Evolutionary conservation across 2,888 invertebrate genomes (phyloP).

Genomic region (Chironomus riparius): DNA sequence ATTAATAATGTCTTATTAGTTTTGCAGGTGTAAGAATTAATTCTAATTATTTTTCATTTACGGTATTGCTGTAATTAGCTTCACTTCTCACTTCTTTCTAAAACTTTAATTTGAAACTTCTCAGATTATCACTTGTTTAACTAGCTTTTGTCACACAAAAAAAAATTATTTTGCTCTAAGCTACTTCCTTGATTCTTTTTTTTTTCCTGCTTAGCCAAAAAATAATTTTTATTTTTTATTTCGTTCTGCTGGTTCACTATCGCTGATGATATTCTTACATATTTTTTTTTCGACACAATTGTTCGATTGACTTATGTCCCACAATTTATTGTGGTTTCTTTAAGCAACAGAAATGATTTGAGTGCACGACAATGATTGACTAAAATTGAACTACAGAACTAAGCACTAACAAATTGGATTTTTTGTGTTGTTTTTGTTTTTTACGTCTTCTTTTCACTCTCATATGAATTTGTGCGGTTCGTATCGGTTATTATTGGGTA

Average conservation of each 20-base stretch:
- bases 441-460: not conserved
- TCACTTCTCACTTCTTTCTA: not conserved
- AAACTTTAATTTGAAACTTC: not conserved
- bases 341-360: constrained; percentile 24
- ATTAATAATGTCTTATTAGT: not conserved
- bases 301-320: not conserved
- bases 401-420: not conserved
- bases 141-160: not conserved
- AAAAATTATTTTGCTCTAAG: constrained; percentile 1
- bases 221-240: not conserved
- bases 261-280: not conserved
- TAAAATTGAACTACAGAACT: not conserved
- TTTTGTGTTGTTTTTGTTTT: constrained; percentile 4
- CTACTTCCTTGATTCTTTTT: not conserved
- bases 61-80: not conserved
- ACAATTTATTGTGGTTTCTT: not conserved
- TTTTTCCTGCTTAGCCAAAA: not conserved
- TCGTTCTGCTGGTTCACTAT: not conserved
- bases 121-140: not conserved
- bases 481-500: not conserved
- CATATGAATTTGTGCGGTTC: not conserved
- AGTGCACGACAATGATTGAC: not conserved
- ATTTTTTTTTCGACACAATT: not conserved
- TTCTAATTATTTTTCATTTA: not conserved
- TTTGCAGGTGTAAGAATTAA: not conserved